Conservation (phyloP, 2,113 vertebrate genomes). For the Onychorhynchus coronatus region DNA sequence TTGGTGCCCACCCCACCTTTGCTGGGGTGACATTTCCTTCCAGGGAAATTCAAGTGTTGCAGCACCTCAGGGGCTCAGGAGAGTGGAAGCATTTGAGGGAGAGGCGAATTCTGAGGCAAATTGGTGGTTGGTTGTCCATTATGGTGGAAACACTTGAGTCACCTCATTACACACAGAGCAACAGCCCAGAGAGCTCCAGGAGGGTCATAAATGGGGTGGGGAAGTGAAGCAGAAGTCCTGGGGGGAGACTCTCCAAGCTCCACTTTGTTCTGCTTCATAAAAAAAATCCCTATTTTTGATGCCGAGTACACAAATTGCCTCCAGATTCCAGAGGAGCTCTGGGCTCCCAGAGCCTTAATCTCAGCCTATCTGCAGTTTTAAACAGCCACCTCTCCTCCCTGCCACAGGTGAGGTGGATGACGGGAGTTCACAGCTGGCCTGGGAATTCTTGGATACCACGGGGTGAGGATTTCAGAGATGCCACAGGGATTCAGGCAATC, state of each 20-base stretch:
- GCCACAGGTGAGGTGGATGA: accelerated
- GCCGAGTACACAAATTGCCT: not conserved
- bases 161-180: not conserved
- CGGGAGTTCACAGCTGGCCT: not conserved
- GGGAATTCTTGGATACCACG: not conserved
- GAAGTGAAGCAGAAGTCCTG: not conserved
- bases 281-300: not conserved
- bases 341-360: not conserved
- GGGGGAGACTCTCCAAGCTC: not conserved
- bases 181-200: not conserved
- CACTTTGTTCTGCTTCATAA: not conserved
- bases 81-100: not conserved
- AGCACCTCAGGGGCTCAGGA: not conserved
- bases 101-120: not conserved
- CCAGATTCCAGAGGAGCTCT: not conserved
- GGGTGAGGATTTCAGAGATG: not conserved
- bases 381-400: not conserved
- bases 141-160: not conserved
- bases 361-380: not conserved
- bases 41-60: not conserved
- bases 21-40: not conserved
- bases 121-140: not conserved
- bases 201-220: not conserved
- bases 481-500: not conserved
- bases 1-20: not conserved